Evolutionary conservation across 2,113 vertebrate genomes (phyloP), one percentile per base, ranked within the genome.

Genomic region (Rutilus rutilus): DNA sequence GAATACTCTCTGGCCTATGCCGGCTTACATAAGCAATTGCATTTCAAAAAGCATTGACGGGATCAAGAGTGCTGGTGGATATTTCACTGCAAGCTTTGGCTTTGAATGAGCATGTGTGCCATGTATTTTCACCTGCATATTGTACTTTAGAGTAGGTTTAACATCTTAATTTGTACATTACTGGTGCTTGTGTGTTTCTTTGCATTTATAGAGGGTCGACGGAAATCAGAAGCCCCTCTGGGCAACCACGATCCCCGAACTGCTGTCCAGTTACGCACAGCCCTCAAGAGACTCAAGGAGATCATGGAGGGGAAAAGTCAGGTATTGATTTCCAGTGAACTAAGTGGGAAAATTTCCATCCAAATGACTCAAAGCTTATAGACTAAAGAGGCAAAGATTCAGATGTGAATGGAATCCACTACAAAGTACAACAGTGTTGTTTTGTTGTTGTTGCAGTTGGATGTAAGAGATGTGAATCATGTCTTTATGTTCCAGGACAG

Each of bases 221-320:
- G 97, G 89, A 99, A 99, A 89, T 94, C 95, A 0, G 97, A 98
- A 21, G 90, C 96, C 0, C 89, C 96, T 30, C 94, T 98, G 2
- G 95, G 96, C 88, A 95, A 94, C 86, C 97, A 99, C 92, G 98
- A 99, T 91, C 98, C 98, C 75, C 97, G 98, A 50, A 99, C 98
- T 12, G 98, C 98, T 4, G 98, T 99, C 88, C 98, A 99, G 81
- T 94, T 99, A 36, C 96, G 98, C 85, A 99, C 98, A 0, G 98
- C 97, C 52, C 93, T 99, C 89, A 99, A 98, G 92, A 96, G 97
- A 42, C 96, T 99, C 80, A 99, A 99, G 92, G 98, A 99, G 91
- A 99, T 99, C 89, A 99, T 99, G 98, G 98, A 99, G 90, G 98
- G 98, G 71, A 99, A 95, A 93, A 99, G 97, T 88, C 98, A 99